Evolutionary conservation across 2,797 vertebrate genomes (phyloP).

Genomic region (Falco columbarius): DNA sequence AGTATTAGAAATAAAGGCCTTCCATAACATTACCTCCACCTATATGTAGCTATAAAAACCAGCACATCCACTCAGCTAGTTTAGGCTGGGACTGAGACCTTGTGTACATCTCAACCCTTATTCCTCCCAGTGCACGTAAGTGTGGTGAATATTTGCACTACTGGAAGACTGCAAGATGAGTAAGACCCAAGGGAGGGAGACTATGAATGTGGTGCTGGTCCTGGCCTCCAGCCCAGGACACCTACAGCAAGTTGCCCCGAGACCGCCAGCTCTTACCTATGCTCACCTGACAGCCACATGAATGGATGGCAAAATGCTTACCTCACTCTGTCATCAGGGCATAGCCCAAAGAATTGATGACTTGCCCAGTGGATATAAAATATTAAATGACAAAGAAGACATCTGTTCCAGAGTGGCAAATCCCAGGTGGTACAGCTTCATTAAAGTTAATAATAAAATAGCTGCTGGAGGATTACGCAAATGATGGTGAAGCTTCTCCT

Average conservation of each 20-base stretch:
- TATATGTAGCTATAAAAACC: background rate
- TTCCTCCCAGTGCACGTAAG: background rate
- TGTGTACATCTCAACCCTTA: background rate
- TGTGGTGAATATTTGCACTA: background rate
- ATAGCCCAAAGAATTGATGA: background rate
- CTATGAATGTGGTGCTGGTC: background rate
- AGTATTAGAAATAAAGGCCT: background rate
- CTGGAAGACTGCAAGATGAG: background rate
- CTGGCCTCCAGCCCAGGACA: background rate
- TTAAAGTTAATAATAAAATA: background rate
- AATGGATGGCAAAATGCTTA: background rate
- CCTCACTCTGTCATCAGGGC: background rate
- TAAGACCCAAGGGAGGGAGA: background rate
- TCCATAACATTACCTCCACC: background rate
- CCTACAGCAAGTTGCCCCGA: background rate
- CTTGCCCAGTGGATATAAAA: background rate
- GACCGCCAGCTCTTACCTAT: background rate
- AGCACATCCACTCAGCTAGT: background rate
- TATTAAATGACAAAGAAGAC: background rate
- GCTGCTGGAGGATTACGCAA: background rate
- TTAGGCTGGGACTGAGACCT: background rate
- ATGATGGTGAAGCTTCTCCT: background rate
- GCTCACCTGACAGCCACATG: background rate
- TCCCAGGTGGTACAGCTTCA: background rate
- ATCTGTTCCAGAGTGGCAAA: background rate